Conservation (phyloP, 2,797 vertebrate genomes). For the Sebastes oblongus region DNA sequence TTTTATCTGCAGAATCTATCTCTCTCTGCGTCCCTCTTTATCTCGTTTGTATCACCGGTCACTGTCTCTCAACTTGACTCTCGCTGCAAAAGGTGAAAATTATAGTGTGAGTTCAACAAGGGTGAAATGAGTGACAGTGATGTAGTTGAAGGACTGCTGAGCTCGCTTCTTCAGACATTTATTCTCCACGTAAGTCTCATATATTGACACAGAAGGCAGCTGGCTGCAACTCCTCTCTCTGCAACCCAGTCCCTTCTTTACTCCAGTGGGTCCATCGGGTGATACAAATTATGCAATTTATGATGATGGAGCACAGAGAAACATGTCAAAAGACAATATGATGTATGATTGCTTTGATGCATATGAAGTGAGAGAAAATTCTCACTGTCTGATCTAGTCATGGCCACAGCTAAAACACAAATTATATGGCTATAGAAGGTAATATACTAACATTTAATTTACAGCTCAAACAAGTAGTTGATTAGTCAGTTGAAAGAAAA, state of each 20-base stretch:
- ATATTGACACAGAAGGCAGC: slow-evolving; percentile 29
- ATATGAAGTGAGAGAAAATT: neutral
- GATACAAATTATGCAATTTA: slow-evolving; percentile 19
- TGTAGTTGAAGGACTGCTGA: slow-evolving; percentile 52
- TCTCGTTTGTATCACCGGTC: slow-evolving; percentile 47
- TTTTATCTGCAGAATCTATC: slow-evolving; percentile 8
- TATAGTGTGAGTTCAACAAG: slow-evolving; percentile 50
- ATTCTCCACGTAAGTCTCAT: slow-evolving; percentile 27
- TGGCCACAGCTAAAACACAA: neutral
- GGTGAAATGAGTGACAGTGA: slow-evolving; percentile 55
- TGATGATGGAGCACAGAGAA: slow-evolving; percentile 16
- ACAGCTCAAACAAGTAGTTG: neutral
- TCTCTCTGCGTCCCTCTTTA: slow-evolving; percentile 14
- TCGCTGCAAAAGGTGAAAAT: slow-evolving; percentile 58
- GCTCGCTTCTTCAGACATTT: slow-evolving; percentile 31
- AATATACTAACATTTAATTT: neutral
- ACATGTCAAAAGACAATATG: neutral
- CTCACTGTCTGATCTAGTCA: neutral
- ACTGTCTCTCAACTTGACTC: slow-evolving; percentile 49
- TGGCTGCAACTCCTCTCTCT: neutral
- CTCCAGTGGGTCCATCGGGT: slow-evolving; percentile 3
- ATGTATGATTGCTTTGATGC: neutral
- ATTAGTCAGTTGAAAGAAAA: neutral
- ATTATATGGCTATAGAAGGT: neutral
- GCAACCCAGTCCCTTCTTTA: slow-evolving; percentile 5